Evolutionary conservation across 1,140 invertebrate species (phyloP).

Genomic region (Tenebrio molitor): DNA sequence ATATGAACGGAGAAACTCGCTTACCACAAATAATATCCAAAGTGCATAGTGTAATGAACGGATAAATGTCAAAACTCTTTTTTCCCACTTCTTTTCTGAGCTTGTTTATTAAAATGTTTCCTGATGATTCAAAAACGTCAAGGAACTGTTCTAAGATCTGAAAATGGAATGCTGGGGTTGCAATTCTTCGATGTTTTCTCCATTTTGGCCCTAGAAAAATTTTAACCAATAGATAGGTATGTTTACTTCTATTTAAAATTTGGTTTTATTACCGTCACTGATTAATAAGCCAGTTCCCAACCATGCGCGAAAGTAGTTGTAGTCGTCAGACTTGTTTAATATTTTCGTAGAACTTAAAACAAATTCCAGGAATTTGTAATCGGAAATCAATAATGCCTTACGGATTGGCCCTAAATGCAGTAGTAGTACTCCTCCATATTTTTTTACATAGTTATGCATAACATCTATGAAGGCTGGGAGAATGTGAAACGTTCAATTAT

Average conservation of each 20-base stretch:
- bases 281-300: no score
- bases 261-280: conserved; percentile 67
- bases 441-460: no score
- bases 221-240: conserved; percentile 3
- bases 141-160: conserved; percentile 83
- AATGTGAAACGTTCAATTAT: no score
- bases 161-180: conserved; percentile 90
- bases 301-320: conserved; percentile 80
- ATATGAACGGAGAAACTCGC: no score
- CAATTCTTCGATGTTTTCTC: conserved; percentile 75
- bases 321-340: conserved; percentile 81
- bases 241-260: background rate
- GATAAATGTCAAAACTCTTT: conserved; percentile 74
- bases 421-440: no score
- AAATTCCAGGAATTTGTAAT: no score
- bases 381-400: no score
- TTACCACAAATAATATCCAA: conserved; percentile 79
- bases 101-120: conserved; percentile 71
- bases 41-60: conserved; percentile 75
- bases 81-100: conserved; percentile 69
- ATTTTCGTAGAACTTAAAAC: conserved; percentile 79
- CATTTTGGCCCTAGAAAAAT: conserved; percentile 68
- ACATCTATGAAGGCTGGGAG: no score
- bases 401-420: no score
- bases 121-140: conserved; percentile 78